phyloP scores from a whole-genome alignment of 2,888 invertebrate genomes.

The Macaria liturata region DNA sequence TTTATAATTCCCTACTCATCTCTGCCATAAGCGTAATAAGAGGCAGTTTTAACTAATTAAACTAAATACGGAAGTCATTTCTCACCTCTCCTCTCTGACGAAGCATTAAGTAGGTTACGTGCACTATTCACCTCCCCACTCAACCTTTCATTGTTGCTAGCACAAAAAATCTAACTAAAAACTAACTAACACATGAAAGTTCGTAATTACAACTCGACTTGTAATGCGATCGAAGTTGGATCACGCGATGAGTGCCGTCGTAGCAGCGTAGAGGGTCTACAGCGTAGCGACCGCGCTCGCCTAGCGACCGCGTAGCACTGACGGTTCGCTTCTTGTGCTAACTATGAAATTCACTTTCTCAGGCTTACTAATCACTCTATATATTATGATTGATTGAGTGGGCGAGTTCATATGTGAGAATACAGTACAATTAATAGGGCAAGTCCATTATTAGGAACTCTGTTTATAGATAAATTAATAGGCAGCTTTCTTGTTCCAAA shows the following conservation, averaged over 20 bases:
- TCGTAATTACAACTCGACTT: slow-evolving; percentile 21
- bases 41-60: slow-evolving; percentile 27
- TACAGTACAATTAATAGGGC: no score
- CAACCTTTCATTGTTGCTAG: slow-evolving; percentile 30
- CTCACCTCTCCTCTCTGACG: slow-evolving; percentile 66
- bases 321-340: slow-evolving; percentile 40
- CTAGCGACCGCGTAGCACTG: slow-evolving; percentile 67
- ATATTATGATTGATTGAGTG: no score
- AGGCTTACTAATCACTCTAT: no score
- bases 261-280: slow-evolving; percentile 50
- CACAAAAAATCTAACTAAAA: slow-evolving; percentile 32
- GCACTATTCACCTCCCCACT: slow-evolving; percentile 62
- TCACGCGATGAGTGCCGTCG: slow-evolving; percentile 39
- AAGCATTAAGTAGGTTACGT: slow-evolving; percentile 68
- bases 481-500: no score
- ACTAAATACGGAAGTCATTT: slow-evolving; percentile 52
- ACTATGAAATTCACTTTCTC: slow-evolving; percentile 51
- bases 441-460: no score
- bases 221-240: slow-evolving; percentile 24
- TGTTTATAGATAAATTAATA: no score
- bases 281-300: slow-evolving; percentile 66
- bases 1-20: slow-evolving; percentile 20
- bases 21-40: slow-evolving; percentile 16
- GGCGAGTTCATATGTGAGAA: no score
- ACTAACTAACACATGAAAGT: slow-evolving; percentile 30